phyloP scores from a whole-genome alignment of 1,140 invertebrate species.

The Drosophila pachea region DNA sequence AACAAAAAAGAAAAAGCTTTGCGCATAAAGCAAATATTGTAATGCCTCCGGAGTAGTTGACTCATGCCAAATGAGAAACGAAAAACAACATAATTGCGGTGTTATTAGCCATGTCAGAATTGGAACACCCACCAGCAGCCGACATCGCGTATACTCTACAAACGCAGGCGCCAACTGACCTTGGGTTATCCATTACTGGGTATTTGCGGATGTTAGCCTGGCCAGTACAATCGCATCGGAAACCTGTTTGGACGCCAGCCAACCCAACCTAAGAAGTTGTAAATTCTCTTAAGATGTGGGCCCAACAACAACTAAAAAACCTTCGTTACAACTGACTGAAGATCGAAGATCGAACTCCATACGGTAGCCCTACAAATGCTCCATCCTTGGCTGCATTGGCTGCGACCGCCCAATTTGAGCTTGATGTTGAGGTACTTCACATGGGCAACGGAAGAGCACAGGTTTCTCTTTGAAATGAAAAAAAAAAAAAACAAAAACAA shows the following conservation, averaged over 20 bases:
- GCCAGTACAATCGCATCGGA: constrained; percentile 38
- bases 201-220: background rate
- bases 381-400: constrained; percentile 4
- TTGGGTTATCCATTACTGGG: too few relatives aligned
- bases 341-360: constrained; percentile 47
- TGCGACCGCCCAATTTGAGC: constrained; percentile 5
- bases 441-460: constrained; percentile 57
- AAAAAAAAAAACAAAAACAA: constrained; percentile 25
- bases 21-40: constrained; percentile 50
- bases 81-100: constrained; percentile 62
- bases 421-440: constrained; percentile 1
- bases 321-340: constrained; percentile 11
- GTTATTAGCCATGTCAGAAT: constrained; percentile 35
- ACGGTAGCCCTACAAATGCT: constrained; percentile 67
- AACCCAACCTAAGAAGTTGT: constrained; percentile 22
- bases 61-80: constrained; percentile 57
- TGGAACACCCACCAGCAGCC: background rate
- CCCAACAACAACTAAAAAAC: constrained; percentile 29
- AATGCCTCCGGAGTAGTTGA: constrained; percentile 53
- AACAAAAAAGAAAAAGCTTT: constrained; percentile 16
- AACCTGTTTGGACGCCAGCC: constrained; percentile 63
- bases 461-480: constrained; percentile 36
- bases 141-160: constrained; percentile 10
- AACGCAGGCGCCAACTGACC: background rate
- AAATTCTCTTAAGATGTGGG: constrained; percentile 39